Percentiles rank a stretch among this genome's conserved stretches.
Evolutionary conservation across 2,113 vertebrate genomes (phyloP).

Genomic region (Cyanoderma ruficeps): DNA sequence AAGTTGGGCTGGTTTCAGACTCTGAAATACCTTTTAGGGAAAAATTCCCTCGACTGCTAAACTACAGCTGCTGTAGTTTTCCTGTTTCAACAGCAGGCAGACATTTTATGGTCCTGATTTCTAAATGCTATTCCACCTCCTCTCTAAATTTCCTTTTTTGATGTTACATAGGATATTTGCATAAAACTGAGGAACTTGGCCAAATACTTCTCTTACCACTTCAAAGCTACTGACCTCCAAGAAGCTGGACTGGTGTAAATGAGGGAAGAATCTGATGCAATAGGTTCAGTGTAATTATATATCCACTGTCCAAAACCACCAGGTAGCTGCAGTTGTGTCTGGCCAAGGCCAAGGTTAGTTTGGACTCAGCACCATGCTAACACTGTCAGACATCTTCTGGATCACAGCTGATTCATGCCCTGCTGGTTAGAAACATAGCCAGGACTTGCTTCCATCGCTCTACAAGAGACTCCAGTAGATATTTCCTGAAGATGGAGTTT

Average conservation of each 20-base stretch:
- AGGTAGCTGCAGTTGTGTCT: not conserved
- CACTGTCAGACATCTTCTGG: constrained; percentile 8
- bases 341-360: constrained; percentile 14
- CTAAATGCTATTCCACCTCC: not conserved
- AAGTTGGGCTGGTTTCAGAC: not conserved
- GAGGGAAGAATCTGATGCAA: constrained; percentile 38
- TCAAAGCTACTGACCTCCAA: constrained; percentile 45
- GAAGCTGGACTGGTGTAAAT: constrained; percentile 23
- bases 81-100: not conserved
- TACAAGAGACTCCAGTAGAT: not conserved
- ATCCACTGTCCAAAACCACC: constrained; percentile 14
- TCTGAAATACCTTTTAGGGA: not conserved
- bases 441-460: not conserved
- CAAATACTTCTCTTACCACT: constrained; percentile 32
- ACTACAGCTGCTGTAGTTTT: not conserved
- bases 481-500: not conserved
- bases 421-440: not conserved
- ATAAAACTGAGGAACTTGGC: constrained; percentile 35
- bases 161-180: constrained; percentile 40
- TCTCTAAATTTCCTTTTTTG: constrained; percentile 52
- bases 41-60: not conserved
- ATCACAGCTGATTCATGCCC: constrained; percentile 35
- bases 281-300: constrained; percentile 24
- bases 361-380: not conserved
- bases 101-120: not conserved